Evolutionary conservation across 2,113 vertebrate genomes (phyloP).

Genomic region (Scomber scombrus): DNA sequence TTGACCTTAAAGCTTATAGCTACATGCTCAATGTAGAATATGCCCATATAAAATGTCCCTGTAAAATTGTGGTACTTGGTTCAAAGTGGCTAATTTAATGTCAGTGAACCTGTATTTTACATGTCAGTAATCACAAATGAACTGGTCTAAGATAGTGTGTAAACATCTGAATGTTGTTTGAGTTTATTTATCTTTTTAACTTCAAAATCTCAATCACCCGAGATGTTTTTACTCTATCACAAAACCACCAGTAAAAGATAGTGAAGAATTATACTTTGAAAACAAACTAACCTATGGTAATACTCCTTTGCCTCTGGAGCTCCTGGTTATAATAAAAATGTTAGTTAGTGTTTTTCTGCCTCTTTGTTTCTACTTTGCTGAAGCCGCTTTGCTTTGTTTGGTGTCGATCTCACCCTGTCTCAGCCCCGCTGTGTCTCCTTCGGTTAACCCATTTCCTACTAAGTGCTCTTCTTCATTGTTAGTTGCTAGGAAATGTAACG

Average conservation of each 20-base stretch:
- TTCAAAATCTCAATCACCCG: not conserved
- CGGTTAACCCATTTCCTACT: constrained; percentile 35
- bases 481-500: constrained; percentile 55
- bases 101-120: no score
- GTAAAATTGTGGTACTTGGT: not conserved
- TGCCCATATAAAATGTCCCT: not conserved
- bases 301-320: not conserved
- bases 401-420: constrained; percentile 43
- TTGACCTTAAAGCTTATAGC: constrained; percentile 4
- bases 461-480: constrained; percentile 26
- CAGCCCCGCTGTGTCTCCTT: constrained; percentile 32
- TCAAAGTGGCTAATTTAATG: not conserved
- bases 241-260: not conserved
- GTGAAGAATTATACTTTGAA: not conserved
- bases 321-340: constrained; percentile 25
- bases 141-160: no score
- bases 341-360: constrained; percentile 38
- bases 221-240: not conserved
- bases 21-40: not conserved
- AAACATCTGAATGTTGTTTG: not conserved
- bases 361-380: constrained; percentile 66
- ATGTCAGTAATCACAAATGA: no score
- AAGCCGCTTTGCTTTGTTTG: constrained; percentile 71
- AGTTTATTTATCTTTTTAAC: not conserved
- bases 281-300: not conserved